A percentile compares a stretch with the other conserved stretches of the same genome.
phyloP scores from a whole-genome alignment of 2,113 vertebrate genomes.

The Prolemur simus region DNA sequence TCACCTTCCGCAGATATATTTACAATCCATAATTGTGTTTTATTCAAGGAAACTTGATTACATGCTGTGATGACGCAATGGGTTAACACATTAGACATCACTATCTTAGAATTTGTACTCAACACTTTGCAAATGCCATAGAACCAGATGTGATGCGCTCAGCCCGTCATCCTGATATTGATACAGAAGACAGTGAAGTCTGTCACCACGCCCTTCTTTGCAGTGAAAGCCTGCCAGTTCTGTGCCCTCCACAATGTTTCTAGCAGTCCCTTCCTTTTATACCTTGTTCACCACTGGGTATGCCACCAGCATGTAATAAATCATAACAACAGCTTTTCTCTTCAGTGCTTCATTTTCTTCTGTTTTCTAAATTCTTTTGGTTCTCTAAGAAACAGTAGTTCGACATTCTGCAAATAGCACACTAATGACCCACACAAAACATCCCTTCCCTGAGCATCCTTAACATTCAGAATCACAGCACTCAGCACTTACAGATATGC shows the following conservation, averaged over 20 bases:
- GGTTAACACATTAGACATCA: background rate
- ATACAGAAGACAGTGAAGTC: background rate
- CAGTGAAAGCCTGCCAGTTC: background rate
- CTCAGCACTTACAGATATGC: background rate
- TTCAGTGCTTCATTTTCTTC: background rate
- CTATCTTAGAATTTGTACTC: background rate
- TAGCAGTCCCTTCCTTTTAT: background rate
- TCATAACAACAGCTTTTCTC: background rate
- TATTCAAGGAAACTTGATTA: background rate
- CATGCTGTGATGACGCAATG: background rate
- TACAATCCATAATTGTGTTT: background rate
- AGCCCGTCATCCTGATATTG: background rate
- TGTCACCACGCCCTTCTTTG: no score
- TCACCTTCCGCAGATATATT: background rate
- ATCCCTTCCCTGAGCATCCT: background rate
- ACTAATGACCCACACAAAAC: background rate
- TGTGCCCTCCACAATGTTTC: background rate
- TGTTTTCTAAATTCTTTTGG: background rate
- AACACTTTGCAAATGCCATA: background rate
- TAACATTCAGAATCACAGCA: background rate
- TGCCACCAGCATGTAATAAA: background rate
- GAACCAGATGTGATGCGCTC: background rate
- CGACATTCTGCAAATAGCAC: background rate
- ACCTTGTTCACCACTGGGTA: background rate
- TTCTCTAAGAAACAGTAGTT: background rate